Conservation (phyloP, 2,113 vertebrate genomes). For the Origma solitaria region DNA sequence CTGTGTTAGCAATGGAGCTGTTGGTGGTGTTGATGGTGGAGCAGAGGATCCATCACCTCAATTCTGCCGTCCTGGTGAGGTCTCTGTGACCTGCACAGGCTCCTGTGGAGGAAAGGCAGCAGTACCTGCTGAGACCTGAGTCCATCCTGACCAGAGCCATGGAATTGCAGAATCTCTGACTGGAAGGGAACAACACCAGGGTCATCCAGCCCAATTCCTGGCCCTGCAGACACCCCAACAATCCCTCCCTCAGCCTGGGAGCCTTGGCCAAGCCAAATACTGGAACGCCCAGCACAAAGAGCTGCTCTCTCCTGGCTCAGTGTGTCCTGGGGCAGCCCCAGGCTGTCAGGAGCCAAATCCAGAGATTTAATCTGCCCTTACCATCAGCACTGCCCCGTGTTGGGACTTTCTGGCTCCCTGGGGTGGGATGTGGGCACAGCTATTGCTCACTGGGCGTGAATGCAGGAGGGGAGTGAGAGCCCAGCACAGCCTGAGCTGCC, state of each 20-base stretch:
- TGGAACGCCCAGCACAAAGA: neutral
- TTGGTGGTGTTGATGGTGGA: neutral
- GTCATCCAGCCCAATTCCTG: too few relatives aligned
- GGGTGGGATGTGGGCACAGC: rapidly evolving
- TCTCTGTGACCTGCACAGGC: neutral
- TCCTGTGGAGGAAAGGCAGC: neutral
- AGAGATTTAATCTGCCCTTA: neutral
- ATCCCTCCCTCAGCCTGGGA: neutral
- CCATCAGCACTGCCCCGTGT: neutral
- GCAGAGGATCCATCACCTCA: neutral
- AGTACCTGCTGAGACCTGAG: neutral
- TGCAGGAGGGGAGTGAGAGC: neutral
- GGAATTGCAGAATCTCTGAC: neutral
- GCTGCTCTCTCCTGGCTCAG: neutral
- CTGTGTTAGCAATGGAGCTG: neutral
- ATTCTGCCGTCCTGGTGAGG: neutral
- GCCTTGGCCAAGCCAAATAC: neutral
- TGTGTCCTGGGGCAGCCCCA: neutral
- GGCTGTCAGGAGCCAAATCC: neutral
- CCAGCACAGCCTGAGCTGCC: neutral
- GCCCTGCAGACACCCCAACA: neutral
- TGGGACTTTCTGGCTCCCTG: neutral
- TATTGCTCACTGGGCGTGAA: neutral
- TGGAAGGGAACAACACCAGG: neutral
- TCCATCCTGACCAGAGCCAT: neutral